A percentile compares a stretch with the other conserved stretches of the same genome.
These are phyloP conservation scores for Carassius gibelio DNA, from an alignment of 2,113 vertebrate species.

Conservation along the genomic window DNA sequence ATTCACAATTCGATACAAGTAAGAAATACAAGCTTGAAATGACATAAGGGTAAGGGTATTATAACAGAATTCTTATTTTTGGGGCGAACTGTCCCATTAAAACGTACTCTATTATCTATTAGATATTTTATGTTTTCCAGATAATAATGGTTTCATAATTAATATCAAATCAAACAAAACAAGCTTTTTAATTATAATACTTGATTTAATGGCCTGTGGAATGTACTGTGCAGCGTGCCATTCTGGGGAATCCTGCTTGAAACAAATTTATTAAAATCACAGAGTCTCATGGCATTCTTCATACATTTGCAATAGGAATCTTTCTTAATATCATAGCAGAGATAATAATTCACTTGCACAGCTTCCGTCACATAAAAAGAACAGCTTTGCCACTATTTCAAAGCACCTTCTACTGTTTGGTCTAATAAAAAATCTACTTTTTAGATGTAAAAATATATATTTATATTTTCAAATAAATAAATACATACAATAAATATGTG, in stretches of 20 bases:
- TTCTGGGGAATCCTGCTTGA: constrained; percentile 24
- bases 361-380: constrained; percentile 48
- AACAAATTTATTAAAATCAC: constrained; percentile 33
- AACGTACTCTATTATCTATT: neutral
- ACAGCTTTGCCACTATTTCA: constrained; percentile 63
- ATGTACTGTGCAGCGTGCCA: constrained; percentile 21
- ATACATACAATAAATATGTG: constrained; percentile 99
- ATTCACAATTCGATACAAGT: too few species aligned
- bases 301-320: constrained; percentile 17
- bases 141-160: neutral
- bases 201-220: constrained; percentile 20
- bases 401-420: constrained; percentile 73
- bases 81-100: too few species aligned
- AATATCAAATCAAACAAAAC: constrained; percentile 5
- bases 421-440: constrained; percentile 77
- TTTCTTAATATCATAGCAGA: constrained; percentile 37
- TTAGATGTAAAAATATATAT: constrained; percentile 98
- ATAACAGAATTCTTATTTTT: too few species aligned
- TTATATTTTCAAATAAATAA: constrained; percentile 99
- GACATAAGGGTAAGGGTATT: too few species aligned
- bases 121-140: neutral
- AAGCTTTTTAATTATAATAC: neutral
- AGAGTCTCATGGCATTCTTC: constrained; percentile 25
- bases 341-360: constrained; percentile 6
- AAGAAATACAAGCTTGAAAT: too few species aligned